Percentiles rank a stretch among this genome's conserved stretches.
phyloP scores from a whole-genome alignment of 1,140 invertebrate species.

The Varroa destructor region DNA sequence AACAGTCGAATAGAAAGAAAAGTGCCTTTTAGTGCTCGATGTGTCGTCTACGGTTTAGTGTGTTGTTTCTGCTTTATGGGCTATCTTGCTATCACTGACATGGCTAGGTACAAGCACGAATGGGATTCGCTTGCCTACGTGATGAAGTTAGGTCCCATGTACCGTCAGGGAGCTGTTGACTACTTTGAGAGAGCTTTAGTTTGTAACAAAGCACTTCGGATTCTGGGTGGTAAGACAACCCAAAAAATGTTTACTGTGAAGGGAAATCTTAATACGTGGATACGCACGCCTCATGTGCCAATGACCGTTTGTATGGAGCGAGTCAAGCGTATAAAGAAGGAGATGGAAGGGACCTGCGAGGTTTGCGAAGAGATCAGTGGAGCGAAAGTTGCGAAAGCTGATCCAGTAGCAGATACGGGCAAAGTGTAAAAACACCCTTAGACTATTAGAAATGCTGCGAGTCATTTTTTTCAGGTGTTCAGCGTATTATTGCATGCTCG shows the following conservation, averaged over 20 bases:
- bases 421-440: too few relatives aligned
- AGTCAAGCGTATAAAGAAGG: neutral
- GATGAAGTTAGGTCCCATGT: neutral
- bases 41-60: neutral
- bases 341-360: too few relatives aligned
- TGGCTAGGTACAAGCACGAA: neutral
- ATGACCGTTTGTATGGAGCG: neutral
- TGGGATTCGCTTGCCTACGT: neutral
- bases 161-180: neutral
- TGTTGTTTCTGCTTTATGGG: neutral
- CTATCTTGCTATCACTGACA: neutral
- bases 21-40: neutral
- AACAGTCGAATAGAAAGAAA: neutral
- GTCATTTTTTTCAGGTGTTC: too few relatives aligned
- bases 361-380: too few relatives aligned
- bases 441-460: too few relatives aligned
- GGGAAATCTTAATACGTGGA: neutral
- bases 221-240: neutral
- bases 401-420: too few relatives aligned
- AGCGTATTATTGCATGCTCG: too few relatives aligned
- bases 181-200: neutral
- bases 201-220: slow-evolving; percentile 9
- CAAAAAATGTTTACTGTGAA: neutral
- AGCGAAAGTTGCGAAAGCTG: too few relatives aligned
- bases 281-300: slow-evolving; percentile 8